phyloP scores from a whole-genome alignment of 2,888 invertebrate species.

The Dicyrtoma fusca region DNA sequence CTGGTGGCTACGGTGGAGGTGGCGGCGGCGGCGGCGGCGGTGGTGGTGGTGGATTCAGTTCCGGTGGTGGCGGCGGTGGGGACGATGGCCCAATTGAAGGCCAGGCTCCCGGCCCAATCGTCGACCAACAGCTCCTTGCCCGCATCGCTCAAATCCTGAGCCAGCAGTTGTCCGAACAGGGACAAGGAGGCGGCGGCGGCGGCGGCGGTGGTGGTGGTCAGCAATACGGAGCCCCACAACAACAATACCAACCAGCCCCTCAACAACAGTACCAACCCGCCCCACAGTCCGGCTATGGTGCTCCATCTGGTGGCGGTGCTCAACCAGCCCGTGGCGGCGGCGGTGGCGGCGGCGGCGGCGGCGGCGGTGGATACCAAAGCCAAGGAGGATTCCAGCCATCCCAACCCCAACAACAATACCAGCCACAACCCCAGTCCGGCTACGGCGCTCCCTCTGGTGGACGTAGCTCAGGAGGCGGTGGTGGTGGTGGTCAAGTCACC shows the following conservation, averaged over 20 bases:
- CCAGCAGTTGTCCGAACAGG: slow-evolving; percentile 27
- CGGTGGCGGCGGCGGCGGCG: neutral
- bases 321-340: slow-evolving; percentile 16
- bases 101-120: slow-evolving; percentile 42
- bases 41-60: slow-evolving; percentile 39
- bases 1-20: slow-evolving; percentile 38
- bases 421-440: slow-evolving; percentile 20
- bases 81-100: slow-evolving; percentile 43
- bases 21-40: slow-evolving; percentile 43
- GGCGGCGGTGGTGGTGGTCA: slow-evolving; percentile 32
- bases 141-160: slow-evolving; percentile 53
- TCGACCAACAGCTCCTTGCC: slow-evolving; percentile 53
- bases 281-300: slow-evolving; percentile 28
- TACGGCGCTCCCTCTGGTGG: slow-evolving; percentile 16
- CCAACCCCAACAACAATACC: slow-evolving; percentile 19
- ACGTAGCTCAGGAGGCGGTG: neutral
- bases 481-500: slow-evolving; percentile 31
- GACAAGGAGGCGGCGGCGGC: slow-evolving; percentile 22
- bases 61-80: slow-evolving; percentile 36
- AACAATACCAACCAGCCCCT: slow-evolving; percentile 26
- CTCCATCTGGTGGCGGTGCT: slow-evolving; percentile 18
- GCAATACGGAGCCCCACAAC: neutral
- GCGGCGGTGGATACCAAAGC: neutral
- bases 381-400: slow-evolving; percentile 15
- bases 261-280: neutral